phyloP scores from a whole-genome alignment of 2,113 vertebrate species.

The Oncorhynchus masou region DNA sequence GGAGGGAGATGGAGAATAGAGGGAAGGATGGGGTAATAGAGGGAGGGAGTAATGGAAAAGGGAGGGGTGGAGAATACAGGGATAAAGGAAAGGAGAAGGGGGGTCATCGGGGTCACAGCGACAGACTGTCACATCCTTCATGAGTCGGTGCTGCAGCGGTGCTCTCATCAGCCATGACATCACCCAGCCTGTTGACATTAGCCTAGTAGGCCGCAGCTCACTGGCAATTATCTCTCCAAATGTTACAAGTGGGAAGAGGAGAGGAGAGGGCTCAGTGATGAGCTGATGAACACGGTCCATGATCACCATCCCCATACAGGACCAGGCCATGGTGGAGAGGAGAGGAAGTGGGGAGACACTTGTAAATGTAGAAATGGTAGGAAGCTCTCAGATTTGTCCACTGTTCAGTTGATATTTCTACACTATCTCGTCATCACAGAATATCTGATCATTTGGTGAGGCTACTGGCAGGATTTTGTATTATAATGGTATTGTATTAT shows the following conservation, averaged over 20 bases:
- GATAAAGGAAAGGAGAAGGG: background rate
- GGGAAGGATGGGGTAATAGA: background rate
- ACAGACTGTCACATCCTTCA: slow-evolving; percentile 15
- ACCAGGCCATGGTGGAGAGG: background rate
- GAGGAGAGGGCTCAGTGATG: slow-evolving; percentile 26
- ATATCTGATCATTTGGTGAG: too few species aligned
- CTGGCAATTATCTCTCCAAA: slow-evolving; percentile 30
- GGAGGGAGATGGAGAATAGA: background rate
- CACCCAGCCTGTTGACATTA: slow-evolving; percentile 29
- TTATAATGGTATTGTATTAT: too few species aligned
- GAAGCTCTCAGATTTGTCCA: too few species aligned
- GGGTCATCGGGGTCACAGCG: slow-evolving; percentile 1
- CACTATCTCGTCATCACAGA: too few species aligned
- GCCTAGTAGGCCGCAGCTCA: slow-evolving; percentile 26
- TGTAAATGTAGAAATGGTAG: too few species aligned
- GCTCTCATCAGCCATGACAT: slow-evolving; percentile 30
- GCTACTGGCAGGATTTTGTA: too few species aligned
- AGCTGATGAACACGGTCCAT: slow-evolving; percentile 28
- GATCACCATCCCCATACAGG: background rate
- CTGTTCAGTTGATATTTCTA: too few species aligned
- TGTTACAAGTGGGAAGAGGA: slow-evolving; percentile 25
- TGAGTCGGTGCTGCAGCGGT: slow-evolving; percentile 12
- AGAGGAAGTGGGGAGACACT: background rate
- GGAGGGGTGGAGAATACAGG: background rate
- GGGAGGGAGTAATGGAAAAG: background rate